Evolutionary conservation across 2,888 invertebrate genomes (phyloP).

Genomic region (Caenorhabditis panamensis): DNA sequence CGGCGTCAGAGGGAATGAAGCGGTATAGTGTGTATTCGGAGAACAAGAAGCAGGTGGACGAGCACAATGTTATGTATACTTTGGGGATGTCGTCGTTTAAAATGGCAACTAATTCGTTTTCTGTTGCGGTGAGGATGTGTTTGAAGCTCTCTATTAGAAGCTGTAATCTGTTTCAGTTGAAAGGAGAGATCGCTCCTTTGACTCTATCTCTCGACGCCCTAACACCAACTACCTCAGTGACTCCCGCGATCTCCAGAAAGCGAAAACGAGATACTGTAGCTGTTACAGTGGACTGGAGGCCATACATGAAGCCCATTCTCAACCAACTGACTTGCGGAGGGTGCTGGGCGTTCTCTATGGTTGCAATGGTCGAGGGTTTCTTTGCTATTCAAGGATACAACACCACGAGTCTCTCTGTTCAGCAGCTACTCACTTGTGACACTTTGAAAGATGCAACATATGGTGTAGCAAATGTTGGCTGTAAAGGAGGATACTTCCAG

Average conservation of each 20-base stretch:
- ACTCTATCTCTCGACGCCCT: slow-evolving; percentile 17
- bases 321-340: slow-evolving; percentile 88
- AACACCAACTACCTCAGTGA: slow-evolving; percentile 7
- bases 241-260: not conserved
- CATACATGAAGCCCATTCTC: slow-evolving; percentile 85
- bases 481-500: slow-evolving; percentile 89
- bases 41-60: slow-evolving; percentile 48
- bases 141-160: not conserved
- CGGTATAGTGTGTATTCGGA: slow-evolving; percentile 54
- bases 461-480: slow-evolving; percentile 85
- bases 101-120: slow-evolving; percentile 59
- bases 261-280: slow-evolving; percentile 17
- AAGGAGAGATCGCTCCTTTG: slow-evolving; percentile 60
- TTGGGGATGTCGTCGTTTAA: slow-evolving; percentile 48
- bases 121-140: slow-evolving; percentile 49
- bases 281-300: slow-evolving; percentile 85
- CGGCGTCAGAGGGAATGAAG: slow-evolving; percentile 37
- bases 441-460: slow-evolving; percentile 38
- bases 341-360: slow-evolving; percentile 91
- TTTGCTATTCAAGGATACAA: slow-evolving; percentile 42
- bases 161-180: slow-evolving; percentile 27
- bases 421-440: slow-evolving; percentile 67
- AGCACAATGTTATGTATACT: slow-evolving; percentile 55
- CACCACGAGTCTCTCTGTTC: slow-evolving; percentile 50
- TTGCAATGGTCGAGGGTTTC: slow-evolving; percentile 63